These are phyloP conservation scores for Hipposideros armiger DNA, from an alignment of 2,113 vertebrate genomes.

Conservation along the genomic window DNA sequence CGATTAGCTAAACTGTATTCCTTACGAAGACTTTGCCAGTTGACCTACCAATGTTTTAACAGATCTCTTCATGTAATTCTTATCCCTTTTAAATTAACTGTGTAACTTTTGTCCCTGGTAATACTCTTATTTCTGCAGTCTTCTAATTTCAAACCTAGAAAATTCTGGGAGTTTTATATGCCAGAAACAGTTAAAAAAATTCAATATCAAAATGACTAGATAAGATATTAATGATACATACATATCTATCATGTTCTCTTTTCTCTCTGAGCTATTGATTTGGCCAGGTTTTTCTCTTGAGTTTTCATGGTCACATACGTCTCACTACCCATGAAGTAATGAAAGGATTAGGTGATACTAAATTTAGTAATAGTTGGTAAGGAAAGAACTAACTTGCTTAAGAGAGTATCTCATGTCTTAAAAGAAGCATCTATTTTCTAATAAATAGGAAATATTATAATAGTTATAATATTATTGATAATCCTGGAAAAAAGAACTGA, in stretches of 20 bases:
- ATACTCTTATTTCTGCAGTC: not conserved
- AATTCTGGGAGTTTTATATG: not conserved
- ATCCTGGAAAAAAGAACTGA: slow-evolving; percentile 21
- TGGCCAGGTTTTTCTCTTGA: not conserved
- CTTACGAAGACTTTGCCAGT: not conserved
- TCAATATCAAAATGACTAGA: not conserved
- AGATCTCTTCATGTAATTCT: not conserved
- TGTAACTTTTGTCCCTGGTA: not conserved
- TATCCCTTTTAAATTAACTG: not conserved
- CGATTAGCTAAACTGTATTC: not conserved
- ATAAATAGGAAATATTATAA: not conserved
- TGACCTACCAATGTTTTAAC: not conserved
- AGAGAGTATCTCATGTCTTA: not conserved
- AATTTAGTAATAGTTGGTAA: not conserved
- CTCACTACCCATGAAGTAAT: not conserved
- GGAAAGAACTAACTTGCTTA: not conserved
- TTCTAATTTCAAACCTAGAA: slow-evolving; percentile 41
- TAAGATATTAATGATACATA: not conserved
- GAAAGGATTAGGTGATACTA: not conserved
- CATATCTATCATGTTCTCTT: not conserved
- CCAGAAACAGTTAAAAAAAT: not conserved
- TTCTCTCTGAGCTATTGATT: not conserved
- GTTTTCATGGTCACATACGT: not conserved
- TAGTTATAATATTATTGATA: not conserved
- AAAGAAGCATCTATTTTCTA: not conserved